Evolutionary conservation across 2,113 vertebrate species (phyloP).

Genomic region (Archocentrus centrarchus): DNA sequence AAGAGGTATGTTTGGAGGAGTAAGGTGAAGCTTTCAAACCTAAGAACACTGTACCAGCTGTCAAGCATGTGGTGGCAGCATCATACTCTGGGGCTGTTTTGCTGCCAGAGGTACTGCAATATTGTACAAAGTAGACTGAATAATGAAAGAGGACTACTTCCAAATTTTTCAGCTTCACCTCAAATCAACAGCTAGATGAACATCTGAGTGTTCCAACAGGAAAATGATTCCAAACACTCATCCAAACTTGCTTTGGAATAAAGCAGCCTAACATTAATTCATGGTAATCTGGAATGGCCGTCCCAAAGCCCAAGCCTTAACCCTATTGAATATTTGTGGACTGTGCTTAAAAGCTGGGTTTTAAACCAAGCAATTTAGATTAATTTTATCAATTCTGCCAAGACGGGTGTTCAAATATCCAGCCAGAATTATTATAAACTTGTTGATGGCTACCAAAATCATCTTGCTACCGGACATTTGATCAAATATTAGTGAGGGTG

Average conservation of each 20-base stretch:
- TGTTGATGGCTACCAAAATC: background rate
- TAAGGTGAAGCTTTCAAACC: background rate
- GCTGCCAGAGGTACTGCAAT: too few species aligned
- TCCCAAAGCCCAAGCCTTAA: too few species aligned
- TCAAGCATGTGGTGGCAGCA: background rate
- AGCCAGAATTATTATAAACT: background rate
- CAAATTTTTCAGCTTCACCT: background rate
- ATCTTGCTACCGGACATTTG: background rate
- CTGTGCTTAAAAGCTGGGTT: too few species aligned
- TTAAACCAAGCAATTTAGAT: background rate
- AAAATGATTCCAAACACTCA: background rate
- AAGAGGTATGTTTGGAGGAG: background rate
- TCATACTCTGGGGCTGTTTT: too few species aligned
- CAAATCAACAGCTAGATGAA: background rate
- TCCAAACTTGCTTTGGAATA: too few species aligned
- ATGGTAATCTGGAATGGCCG: too few species aligned
- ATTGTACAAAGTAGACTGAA: too few species aligned
- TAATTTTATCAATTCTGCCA: fast-evolving
- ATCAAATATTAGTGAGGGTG: background rate
- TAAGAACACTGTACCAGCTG: background rate
- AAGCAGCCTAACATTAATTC: too few species aligned
- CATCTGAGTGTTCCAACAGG: background rate
- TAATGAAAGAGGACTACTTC: background rate
- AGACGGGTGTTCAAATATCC: background rate
- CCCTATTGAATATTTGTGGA: too few species aligned